Percentiles rank a stretch among this genome's conserved stretches.
These are phyloP conservation scores for Carpatolechia fugitivella DNA, from an alignment of 2,888 invertebrate genomes.

Conservation along the genomic window DNA sequence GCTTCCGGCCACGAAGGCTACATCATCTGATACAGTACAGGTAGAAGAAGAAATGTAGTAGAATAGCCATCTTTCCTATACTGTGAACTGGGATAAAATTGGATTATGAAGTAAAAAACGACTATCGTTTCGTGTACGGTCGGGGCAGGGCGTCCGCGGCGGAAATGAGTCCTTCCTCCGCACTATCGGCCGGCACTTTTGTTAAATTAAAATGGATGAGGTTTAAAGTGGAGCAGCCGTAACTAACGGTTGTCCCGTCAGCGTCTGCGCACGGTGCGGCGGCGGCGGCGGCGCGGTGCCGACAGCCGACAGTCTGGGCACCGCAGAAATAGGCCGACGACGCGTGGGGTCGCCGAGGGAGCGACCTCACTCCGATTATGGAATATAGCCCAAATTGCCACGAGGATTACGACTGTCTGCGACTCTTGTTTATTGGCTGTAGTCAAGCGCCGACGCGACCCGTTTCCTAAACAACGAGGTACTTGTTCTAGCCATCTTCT, in stretches of 20 bases:
- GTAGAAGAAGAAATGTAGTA: not conserved
- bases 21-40: too few species aligned
- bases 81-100: not conserved
- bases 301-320: not conserved
- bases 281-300: not conserved
- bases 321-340: constrained; percentile 19
- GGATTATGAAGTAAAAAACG: constrained; percentile 4
- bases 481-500: not conserved
- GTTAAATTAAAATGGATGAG: constrained; percentile 79
- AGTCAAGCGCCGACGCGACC: not conserved
- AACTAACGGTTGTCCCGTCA: constrained; percentile 71
- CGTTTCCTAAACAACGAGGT: not conserved
- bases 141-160: constrained; percentile 41
- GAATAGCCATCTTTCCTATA: not conserved
- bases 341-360: constrained; percentile 52
- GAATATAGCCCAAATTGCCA: constrained; percentile 31
- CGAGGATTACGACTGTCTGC: constrained; percentile 7
- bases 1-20: too few species aligned
- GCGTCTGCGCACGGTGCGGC: constrained; percentile 45
- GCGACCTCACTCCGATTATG: not conserved
- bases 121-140: constrained; percentile 32
- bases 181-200: constrained; percentile 77
- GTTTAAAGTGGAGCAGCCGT: constrained; percentile 76
- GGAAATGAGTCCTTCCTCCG: constrained; percentile 76
- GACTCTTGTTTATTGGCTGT: not conserved